phyloP scores from a whole-genome alignment of 2,888 invertebrate genomes.

The Hypercompe scribonia region DNA sequence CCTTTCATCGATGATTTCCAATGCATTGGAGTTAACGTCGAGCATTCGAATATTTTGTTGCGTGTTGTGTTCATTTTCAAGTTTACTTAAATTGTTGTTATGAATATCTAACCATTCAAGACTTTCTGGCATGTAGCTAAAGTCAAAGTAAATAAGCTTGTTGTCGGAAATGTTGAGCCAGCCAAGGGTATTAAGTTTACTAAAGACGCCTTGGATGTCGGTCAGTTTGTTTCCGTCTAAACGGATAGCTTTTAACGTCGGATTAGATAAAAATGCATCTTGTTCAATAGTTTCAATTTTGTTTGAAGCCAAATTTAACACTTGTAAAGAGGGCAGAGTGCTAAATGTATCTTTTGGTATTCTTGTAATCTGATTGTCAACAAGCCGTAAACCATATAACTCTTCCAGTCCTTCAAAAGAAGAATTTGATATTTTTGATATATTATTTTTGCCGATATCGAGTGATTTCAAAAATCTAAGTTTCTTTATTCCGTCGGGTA shows the following conservation, averaged over 20 bases:
- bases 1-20: conserved; percentile 89
- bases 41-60: conserved; percentile 90
- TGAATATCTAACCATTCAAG: conserved; percentile 94
- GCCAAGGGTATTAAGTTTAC: conserved; percentile 90
- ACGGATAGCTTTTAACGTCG: conserved; percentile 90
- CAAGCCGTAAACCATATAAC: conserved; percentile 91
- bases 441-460: conserved; percentile 93
- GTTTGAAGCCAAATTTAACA: conserved; percentile 93
- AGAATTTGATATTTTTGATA: conserved; percentile 89
- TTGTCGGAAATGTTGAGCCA: conserved; percentile 94
- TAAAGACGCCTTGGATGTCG: conserved; percentile 92
- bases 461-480: conserved; percentile 90
- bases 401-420: conserved; percentile 92
- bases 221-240: conserved; percentile 92
- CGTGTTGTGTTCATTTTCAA: conserved; percentile 91
- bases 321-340: conserved; percentile 90
- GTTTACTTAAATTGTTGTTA: conserved; percentile 90
- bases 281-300: conserved; percentile 91
- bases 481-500: conserved; percentile 89
- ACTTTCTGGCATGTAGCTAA: conserved; percentile 90
- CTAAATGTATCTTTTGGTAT: conserved; percentile 91
- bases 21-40: conserved; percentile 91
- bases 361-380: conserved; percentile 92
- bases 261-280: conserved; percentile 91
- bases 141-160: conserved; percentile 92